Conservation (phyloP, 2,797 vertebrate genomes). For the Ctenopoma multispine region DNA sequence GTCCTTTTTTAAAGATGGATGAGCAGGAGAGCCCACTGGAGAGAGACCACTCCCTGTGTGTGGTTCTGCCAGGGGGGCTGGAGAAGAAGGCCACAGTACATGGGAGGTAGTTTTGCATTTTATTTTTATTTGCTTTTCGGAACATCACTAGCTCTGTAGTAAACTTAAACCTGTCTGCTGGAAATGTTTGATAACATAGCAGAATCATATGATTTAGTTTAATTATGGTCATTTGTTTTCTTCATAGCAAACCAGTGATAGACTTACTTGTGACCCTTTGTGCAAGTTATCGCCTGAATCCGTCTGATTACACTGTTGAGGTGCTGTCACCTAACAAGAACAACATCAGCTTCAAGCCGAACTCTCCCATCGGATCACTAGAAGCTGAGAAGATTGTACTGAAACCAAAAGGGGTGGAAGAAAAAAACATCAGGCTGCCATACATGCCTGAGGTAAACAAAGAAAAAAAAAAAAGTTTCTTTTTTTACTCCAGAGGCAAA, state of each 20-base stretch:
- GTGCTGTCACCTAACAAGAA: slow-evolving; percentile 89
- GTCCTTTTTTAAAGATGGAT: slow-evolving; percentile 80
- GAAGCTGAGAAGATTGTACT: slow-evolving; percentile 91
- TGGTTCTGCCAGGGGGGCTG: slow-evolving; percentile 90
- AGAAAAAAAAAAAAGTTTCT: not conserved
- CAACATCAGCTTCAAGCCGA: slow-evolving; percentile 91
- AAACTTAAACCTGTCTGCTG: too few species aligned
- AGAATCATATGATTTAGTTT: not conserved
- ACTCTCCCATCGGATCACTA: slow-evolving; percentile 91
- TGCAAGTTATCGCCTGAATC: slow-evolving; percentile 92
- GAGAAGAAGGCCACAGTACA: slow-evolving; percentile 87
- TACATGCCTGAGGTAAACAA: slow-evolving; percentile 91
- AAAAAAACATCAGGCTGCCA: slow-evolving; percentile 83
- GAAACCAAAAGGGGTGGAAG: slow-evolving; percentile 88
- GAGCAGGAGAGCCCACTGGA: slow-evolving; percentile 86
- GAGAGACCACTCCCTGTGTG: slow-evolving; percentile 86
- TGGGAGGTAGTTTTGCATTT: slow-evolving; percentile 85
- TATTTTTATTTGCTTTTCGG: too few species aligned
- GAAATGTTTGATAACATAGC: slow-evolving; percentile 21
- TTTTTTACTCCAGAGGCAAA: too few species aligned
- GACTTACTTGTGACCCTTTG: slow-evolving; percentile 93
- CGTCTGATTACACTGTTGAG: slow-evolving; percentile 91
- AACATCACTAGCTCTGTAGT: too few species aligned
- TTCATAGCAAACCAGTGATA: slow-evolving; percentile 93
- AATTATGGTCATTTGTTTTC: not conserved